These are phyloP conservation scores for Drosophila equinoxialis DNA, from an alignment of 1,140 invertebrate genomes.

Conservation along the genomic window DNA sequence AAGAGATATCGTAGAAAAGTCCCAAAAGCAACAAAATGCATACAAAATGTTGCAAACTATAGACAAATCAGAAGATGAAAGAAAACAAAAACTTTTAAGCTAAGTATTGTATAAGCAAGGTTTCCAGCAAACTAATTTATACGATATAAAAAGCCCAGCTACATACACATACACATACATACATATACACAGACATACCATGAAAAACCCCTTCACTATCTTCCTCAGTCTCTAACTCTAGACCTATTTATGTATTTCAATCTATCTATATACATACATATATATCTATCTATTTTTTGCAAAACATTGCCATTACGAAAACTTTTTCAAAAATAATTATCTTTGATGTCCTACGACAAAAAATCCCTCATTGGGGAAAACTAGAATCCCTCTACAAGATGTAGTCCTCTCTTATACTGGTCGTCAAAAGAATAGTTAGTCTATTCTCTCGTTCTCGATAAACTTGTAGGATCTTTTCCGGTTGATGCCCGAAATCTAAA, in stretches of 20 bases:
- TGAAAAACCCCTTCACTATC: neutral
- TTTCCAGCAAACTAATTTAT: slow-evolving; percentile 72
- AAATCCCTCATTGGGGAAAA: too few species aligned
- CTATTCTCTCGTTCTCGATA: too few species aligned
- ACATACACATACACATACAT: slow-evolving; percentile 31
- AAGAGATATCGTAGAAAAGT: slow-evolving; percentile 52
- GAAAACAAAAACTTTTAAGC: slow-evolving; percentile 30
- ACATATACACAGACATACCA: slow-evolving; percentile 43
- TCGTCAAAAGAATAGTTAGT: too few species aligned
- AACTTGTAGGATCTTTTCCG: too few species aligned
- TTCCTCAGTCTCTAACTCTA: neutral
- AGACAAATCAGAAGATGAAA: slow-evolving; percentile 14
- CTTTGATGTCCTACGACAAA: too few species aligned
- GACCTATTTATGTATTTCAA: neutral
- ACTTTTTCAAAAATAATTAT: neutral
- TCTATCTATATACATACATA: slow-evolving; percentile 30
- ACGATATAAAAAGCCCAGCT: slow-evolving; percentile 48
- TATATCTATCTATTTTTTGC: neutral
- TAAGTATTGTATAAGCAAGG: slow-evolving; percentile 69
- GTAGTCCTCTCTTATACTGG: too few species aligned
- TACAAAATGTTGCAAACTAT: slow-evolving; percentile 66
- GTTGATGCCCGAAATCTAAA: neutral
- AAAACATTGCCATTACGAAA: neutral
- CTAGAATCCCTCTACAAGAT: too few species aligned
- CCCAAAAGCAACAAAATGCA: slow-evolving; percentile 55